Conservation (phyloP, 2,797 vertebrate genomes). For the Hafferia zeledoni region DNA sequence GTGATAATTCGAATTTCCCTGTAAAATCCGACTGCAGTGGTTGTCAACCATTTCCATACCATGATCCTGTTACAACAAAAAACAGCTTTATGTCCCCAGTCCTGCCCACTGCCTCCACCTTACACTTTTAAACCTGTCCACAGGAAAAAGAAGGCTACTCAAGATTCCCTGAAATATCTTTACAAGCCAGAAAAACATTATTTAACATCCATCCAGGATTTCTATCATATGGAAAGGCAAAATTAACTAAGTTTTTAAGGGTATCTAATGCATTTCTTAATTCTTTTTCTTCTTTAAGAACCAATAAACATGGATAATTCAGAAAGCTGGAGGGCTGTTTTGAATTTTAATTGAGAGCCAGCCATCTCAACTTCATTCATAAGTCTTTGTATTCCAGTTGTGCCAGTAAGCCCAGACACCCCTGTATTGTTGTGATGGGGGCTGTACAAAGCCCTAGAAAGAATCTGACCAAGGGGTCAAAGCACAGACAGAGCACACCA, state of each 20-base stretch:
- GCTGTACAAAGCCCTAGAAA: background rate
- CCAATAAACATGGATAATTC: background rate
- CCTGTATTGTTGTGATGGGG: background rate
- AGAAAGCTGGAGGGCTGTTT: background rate
- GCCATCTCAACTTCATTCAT: background rate
- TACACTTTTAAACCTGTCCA: background rate
- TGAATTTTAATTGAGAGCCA: background rate
- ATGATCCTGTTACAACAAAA: background rate
- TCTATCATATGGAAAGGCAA: background rate
- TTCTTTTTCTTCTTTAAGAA: background rate
- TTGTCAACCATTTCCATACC: conserved; percentile 15
- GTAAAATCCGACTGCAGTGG: conserved; percentile 31
- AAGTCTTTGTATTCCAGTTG: background rate
- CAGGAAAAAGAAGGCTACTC: background rate
- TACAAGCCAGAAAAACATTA: background rate
- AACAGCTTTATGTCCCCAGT: background rate
- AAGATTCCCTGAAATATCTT: background rate
- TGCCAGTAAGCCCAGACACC: background rate
- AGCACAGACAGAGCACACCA: background rate
- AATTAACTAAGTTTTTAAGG: background rate
- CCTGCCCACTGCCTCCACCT: background rate
- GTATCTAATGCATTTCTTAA: background rate
- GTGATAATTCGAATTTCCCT: conserved; percentile 26
- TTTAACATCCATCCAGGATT: background rate
- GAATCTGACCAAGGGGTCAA: background rate